Base-by-base conservation (phyloP, 2,113 vertebrate species). In the Apistogramma diplotaenia region DNA sequence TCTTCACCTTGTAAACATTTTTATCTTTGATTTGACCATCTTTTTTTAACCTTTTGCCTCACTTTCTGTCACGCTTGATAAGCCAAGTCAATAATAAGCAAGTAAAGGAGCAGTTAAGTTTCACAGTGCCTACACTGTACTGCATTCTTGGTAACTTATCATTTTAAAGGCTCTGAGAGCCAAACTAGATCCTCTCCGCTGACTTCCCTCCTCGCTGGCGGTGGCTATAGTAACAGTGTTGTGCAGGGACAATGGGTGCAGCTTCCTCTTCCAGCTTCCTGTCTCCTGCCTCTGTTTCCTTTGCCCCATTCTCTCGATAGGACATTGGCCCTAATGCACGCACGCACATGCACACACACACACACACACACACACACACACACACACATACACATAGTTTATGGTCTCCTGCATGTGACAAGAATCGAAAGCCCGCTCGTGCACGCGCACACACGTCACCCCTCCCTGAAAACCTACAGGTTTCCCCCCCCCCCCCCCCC, bases 251-350 rank as follows among this genome's bases (percentile, higher is more conserved):
- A 95, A 94, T 95, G 95, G 95, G 95, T 78, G 95, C 91, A 96
- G 95, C 95, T 96, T 96, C 95, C 95, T 96, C 93, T 95, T 94
- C 94, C 91, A 94, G 72, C 92, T 96, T 96, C 95, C 95, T 93
- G 94, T 95, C 95, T 96, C 95, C 95, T 95, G 94, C 89, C 91
- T 94, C 92, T 94, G 94, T 95, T 95, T 95, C 94, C 95, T 94
- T 91, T 93, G 89, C 93, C 93, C 94, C 92, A 95, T 95, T 95
- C 95, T 95, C 91, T 93, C 81, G 89, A 93, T 94, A 95, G 95
- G 94, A 95, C 93, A 91, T 91, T 92, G 91, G 92, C 91, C 91
- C 85, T 85, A 79, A 74, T 73, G 65, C 77, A 33, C 6, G 1
- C 31, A 8, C 31, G 1, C 31, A 61, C 51, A 73, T 46, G 27